phyloP scores from a whole-genome alignment of 2,113 vertebrate species.

The Seriola aureovittata region DNA sequence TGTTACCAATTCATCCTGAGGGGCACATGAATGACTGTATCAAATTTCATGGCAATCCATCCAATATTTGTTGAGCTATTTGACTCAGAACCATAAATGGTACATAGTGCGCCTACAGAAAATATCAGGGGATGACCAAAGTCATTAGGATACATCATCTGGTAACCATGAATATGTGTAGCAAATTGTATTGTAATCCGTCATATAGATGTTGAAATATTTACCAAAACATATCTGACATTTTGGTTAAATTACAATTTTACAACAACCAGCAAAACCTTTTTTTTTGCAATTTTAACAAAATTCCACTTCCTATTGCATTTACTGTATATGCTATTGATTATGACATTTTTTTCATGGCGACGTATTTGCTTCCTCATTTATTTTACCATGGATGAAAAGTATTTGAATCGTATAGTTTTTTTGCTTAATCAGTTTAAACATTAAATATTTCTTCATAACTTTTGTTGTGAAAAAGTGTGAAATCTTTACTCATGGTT shows the following conservation, averaged over 20 bases:
- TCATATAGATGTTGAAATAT: not conserved
- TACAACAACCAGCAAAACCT: too few relatives aligned
- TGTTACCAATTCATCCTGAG: not conserved
- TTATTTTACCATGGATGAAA: not conserved
- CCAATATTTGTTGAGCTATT: not conserved
- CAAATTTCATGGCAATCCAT: not conserved
- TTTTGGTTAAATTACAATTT: too few relatives aligned
- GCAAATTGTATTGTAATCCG: not conserved
- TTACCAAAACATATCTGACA: not conserved
- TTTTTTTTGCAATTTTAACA: too few relatives aligned
- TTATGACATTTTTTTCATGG: too few relatives aligned
- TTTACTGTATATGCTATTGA: too few relatives aligned
- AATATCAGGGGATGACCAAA: not conserved
- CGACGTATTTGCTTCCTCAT: not conserved
- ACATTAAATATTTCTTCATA: not conserved
- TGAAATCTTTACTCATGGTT: not conserved
- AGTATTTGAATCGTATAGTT: not conserved
- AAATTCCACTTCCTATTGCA: not conserved
- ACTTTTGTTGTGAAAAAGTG: not conserved
- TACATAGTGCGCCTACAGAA: not conserved
- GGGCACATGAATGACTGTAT: not conserved
- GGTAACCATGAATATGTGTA: not conserved
- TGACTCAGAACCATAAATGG: not conserved
- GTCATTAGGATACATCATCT: not conserved
- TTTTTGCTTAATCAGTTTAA: not conserved